Base-by-base conservation (phyloP, 2,888 invertebrate species). In the Amphipyra berbera region DNA sequence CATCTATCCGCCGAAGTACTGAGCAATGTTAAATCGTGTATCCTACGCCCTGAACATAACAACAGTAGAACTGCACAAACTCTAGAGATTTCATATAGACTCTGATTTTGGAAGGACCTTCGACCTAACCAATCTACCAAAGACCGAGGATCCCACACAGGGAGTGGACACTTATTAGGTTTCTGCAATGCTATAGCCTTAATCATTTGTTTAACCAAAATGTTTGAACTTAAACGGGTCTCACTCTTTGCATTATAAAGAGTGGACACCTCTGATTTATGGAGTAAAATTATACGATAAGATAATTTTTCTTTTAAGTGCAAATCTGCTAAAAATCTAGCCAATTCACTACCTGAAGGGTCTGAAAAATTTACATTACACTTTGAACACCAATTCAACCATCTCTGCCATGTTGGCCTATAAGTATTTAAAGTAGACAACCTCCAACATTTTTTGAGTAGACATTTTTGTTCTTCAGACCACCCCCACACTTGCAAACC, bases 191-290 rank as follows among this genome's bases (percentile, higher is more conserved):
- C 12, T n/a, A 45, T 45, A 6, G 73, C 55, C 55, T 76, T 76
- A 14, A 76, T 44, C 2, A 76, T 57, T 7, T 77, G 73, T 48
- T 68, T 71, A 2, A 81, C 73, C 7, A 74, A 49, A 14, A 46
- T 14, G 52, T 79, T 65, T 10, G 70, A 70, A 55, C 73, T 76
- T 8, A 76, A 27, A n/a, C 5, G 33, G 46, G 35, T 50, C 2
- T 12, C 21, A 50, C 8, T 33, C 2, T 57, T n/a, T 0, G 41
- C n/a, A 50, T 50, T 41, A 13, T 35, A 47, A 4, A 35, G 14
- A 14, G 47, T 35, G 7, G 47, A 10, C 21, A 44, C n/a, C n/a
- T n/a, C n/a, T n/a, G n/a, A n/a, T n/a, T n/a, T n/a, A n/a, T n/a
- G n/a, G n/a, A n/a, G n/a, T n/a, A n/a, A n/a, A n/a, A n/a, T n/a